phyloP scores from a whole-genome alignment of 2,888 invertebrate species.

The Amaurobius ferox region DNA sequence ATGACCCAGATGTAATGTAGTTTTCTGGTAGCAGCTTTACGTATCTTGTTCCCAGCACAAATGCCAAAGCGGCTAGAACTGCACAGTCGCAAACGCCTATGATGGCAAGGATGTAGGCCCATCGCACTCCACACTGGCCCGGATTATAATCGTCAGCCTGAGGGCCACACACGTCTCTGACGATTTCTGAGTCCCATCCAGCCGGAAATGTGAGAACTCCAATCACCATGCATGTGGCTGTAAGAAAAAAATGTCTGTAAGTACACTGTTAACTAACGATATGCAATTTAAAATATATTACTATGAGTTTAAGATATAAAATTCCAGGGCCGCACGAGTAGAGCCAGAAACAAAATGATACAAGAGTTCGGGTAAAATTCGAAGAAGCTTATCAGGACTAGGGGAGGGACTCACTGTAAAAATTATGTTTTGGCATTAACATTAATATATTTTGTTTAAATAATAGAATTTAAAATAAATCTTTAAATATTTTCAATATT shows the following conservation, averaged over 20 bases:
- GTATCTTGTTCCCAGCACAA: conserved; percentile 93
- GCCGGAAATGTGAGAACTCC: conserved; percentile 93
- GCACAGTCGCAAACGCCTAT: conserved; percentile 90
- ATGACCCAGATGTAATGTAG: conserved; percentile 73
- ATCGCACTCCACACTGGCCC: conserved; percentile 92
- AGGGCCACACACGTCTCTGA: conserved; percentile 90
- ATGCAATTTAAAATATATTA: too few species aligned
- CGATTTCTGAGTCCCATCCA: conserved; percentile 90
- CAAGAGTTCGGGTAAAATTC: too few species aligned
- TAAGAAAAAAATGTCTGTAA: conserved; percentile 76
- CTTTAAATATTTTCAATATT: too few species aligned
- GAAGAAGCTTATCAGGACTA: too few species aligned
- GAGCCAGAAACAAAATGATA: too few species aligned
- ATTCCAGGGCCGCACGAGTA: too few species aligned
- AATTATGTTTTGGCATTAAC: too few species aligned
- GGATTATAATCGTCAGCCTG: conserved; percentile 84
- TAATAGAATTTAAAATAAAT: too few species aligned
- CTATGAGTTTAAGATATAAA: too few species aligned
- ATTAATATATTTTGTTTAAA: too few species aligned
- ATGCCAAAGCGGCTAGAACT: conserved; percentile 91
- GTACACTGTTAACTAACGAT: background rate
- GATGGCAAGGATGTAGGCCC: conserved; percentile 95
- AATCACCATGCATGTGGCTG: conserved; percentile 90
- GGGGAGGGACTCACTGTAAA: too few species aligned
- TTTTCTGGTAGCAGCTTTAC: conserved; percentile 81